Base-by-base conservation (phyloP, 2,113 vertebrate genomes). In the Lamprotornis superbus region DNA sequence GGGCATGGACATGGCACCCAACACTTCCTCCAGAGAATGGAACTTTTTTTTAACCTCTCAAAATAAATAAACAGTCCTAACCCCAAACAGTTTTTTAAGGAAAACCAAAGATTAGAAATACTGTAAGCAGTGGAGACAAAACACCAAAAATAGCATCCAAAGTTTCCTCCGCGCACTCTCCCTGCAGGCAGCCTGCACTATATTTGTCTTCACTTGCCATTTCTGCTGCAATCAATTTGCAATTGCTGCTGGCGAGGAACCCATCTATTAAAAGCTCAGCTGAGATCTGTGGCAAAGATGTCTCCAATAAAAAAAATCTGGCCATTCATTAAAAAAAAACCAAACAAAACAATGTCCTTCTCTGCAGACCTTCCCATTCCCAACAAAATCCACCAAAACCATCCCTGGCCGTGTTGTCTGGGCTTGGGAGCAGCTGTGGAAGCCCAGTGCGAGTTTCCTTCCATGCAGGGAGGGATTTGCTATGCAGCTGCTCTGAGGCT, bases 141-240 rank as follows among this genome's bases (percentile, higher is more conserved):
- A 31, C 60, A 92, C 90, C 94, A 94, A 94, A 96, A 95, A 97
- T 94, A 97, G 94, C 76, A 59, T 6, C 56, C 0, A 0, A 77
- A 81, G 90, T 84, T 89, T 75, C 92, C 90, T 80, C 69, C 0
- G 2, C 3, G 28, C 18, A 4, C 92, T 83, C 81, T 89, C 85
- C 95, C 93, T 81, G 82, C 86, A 90, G 94, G 95, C 95, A 95
- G 95, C 95, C 92, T 53, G 93, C 92, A 68, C 96, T 96, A 92
- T 94, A 95, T 97, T 96, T 96, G 95, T 97, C 95, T 92, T 68
- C 96, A 83, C 94, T 96, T 95, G 96, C 96, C 96, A 75, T 95
- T 97, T 86, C 94, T 91, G 94, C 96, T 92, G 94, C 95, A 94
- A 95, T 97, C 94, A 93, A 67, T 93, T 86, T 88, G 83, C 90